Evolutionary conservation across 1,140 invertebrate genomes (phyloP).

Genomic region (Coenobita brevimanus): DNA sequence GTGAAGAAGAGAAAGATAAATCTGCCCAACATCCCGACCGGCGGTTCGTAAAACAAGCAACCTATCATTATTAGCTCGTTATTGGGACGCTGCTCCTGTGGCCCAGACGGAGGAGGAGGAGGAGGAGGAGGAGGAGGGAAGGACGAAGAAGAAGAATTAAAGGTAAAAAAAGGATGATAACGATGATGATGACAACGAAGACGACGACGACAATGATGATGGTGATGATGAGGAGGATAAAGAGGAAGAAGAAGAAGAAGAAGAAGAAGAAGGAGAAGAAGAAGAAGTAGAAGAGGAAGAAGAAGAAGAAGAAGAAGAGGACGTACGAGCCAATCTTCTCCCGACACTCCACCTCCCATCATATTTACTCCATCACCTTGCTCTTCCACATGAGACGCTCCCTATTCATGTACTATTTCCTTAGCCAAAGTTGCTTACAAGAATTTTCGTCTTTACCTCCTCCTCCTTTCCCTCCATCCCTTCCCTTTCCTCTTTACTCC

Average conservation of each 20-base stretch:
- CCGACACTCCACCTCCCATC: not conserved
- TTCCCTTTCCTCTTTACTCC: not conserved
- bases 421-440: not conserved
- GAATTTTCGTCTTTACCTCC: not conserved
- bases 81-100: no score
- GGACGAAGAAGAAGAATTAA: no score
- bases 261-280: not conserved
- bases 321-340: not conserved
- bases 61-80: no score
- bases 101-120: no score
- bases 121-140: no score
- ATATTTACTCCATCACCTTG: not conserved
- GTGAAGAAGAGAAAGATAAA: no score
- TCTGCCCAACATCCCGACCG: no score
- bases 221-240: not conserved
- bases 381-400: no score
- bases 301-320: constrained; percentile 2
- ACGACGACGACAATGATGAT: not conserved
- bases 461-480: not conserved
- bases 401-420: not conserved
- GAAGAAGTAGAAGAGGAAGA: not conserved
- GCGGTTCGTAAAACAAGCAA: no score
- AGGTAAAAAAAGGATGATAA: no score
- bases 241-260: not conserved
- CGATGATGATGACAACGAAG: not conserved